Base-by-base conservation (phyloP, 2,113 vertebrate species). In the Pagrus major region DNA sequence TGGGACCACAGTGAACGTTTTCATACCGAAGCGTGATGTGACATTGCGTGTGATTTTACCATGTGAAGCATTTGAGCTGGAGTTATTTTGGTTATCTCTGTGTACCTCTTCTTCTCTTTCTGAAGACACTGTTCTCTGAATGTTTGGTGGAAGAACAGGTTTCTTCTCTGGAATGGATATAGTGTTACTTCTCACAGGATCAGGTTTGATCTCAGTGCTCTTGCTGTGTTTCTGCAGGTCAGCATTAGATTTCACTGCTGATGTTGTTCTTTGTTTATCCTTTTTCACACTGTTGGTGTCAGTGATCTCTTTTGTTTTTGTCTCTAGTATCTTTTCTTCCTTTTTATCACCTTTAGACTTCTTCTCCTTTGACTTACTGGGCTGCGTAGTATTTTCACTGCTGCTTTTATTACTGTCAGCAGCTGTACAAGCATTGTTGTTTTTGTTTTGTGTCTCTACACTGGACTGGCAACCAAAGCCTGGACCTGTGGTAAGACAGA, bases 1-100 rank as follows among this genome's bases (percentile, higher is more conserved):
- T 68, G 98, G 98, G 31, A 99, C 87, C 51, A 99, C 95, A 49
- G 96, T 98, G 84, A 99, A 99, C 0, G 98, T 99, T 20, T 96
- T 98, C 93, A 97, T 93, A 44, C 97, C 97, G 12, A 95, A 92
- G 74, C 95, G 96, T 21, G 95, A 96, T 27, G 95, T 93, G 0
- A 90, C 93, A 0, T 74, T 94, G 58, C 61, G 94, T 29, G 94
- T 89, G 42, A 93, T 94, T 77, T 92, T 89, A 70, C 91, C 81
- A 9, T 94, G 94, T 51, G 86, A 75, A 78, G 86, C 16, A 78
- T 87, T 58, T 31, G 83, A 90, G 71, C 55, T 67, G 21, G 76
- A 75, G 68, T 71, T 65, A 47, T 39, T 86, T 33, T 71, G 73
- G 74, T 75, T 8, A 54, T 93, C 92, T 0, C 73, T 69, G 0